These are phyloP conservation scores for Esox lucius DNA, from an alignment of 2,797 vertebrate species.

Conservation along the genomic window DNA sequence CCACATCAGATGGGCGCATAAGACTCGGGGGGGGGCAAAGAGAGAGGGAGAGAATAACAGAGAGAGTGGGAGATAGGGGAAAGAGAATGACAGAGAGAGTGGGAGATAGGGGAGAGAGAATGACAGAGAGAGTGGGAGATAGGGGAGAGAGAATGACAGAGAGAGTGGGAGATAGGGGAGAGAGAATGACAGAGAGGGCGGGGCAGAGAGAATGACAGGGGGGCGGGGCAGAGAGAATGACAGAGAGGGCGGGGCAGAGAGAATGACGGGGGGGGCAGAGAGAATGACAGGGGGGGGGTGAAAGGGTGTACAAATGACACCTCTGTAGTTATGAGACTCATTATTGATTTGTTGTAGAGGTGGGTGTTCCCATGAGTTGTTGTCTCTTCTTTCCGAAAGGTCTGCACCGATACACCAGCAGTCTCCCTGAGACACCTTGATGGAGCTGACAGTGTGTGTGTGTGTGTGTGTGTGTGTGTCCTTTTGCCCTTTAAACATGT, in stretches of 20 bases:
- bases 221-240: too few relatives aligned
- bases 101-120: too few relatives aligned
- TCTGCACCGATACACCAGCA: conserved; percentile 24
- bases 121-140: rapidly evolving
- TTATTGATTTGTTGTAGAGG: conserved; percentile 50
- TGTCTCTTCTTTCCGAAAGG: conserved; percentile 38
- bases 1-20: too few relatives aligned
- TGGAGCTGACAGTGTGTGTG: not conserved
- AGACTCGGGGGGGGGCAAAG: too few relatives aligned
- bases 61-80: too few relatives aligned
- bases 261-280: not conserved
- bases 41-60: too few relatives aligned
- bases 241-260: not conserved
- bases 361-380: conserved; percentile 31
- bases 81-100: too few relatives aligned
- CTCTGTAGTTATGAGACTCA: conserved; percentile 13
- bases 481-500: not conserved
- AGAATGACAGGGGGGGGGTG: not conserved
- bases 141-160: too few relatives aligned
- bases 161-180: too few relatives aligned
- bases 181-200: too few relatives aligned
- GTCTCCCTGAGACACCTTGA: not conserved
- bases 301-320: not conserved
- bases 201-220: too few relatives aligned
- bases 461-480: not conserved